Evolutionary conservation across 2,888 invertebrate species (phyloP), one percentile per base, ranked within the genome.

Genomic region (Drosophila algonquin): DNA sequence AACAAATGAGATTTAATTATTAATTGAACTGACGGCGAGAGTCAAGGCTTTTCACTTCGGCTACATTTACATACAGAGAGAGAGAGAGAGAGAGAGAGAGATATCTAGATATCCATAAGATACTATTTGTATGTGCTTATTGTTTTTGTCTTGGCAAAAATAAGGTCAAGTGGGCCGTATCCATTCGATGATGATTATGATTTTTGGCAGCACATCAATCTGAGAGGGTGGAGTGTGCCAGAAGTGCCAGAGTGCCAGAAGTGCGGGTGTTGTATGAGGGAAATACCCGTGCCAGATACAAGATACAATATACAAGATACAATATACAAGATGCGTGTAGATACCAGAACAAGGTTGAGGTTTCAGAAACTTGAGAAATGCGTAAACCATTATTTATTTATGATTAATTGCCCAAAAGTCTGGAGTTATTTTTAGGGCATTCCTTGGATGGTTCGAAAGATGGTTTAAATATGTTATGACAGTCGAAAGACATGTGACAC

Each of bases 1-100:
- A 79, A 55, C 69, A 69, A 77, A 76, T 81, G 67, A 59, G 79
- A 86, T 86, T 77, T 76, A 65, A 73, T 84, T 87, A 85, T 73
- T 87, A 85, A 84, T 85, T 84, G 83, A 84, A 87, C 83, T 60
- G n/a, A 14, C 14, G 35, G 5, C 14, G 35, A 67, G 62, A 85
- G 83, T 77, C 88, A 87, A 84, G 88, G 88, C 40, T 40, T 58
- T 85, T 63, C 53, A 35, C 54, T 53, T 1, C 21, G 27, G 46
- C 50, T 62, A 54, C 40, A 74, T 74, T 74, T 75, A 63, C 71
- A 75, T 79, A 62, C 63, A 53, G 45, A 35, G 52, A 40, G 60
- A 18, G 46, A 21, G 16, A 45, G 35, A 63, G 51, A 32, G 27
- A 63, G 52, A 45, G 62, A 16, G 46, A 24, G 24, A 24, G 52